Base-by-base conservation (phyloP, 2,113 vertebrate genomes). In the Muntiacus reevesi region DNA sequence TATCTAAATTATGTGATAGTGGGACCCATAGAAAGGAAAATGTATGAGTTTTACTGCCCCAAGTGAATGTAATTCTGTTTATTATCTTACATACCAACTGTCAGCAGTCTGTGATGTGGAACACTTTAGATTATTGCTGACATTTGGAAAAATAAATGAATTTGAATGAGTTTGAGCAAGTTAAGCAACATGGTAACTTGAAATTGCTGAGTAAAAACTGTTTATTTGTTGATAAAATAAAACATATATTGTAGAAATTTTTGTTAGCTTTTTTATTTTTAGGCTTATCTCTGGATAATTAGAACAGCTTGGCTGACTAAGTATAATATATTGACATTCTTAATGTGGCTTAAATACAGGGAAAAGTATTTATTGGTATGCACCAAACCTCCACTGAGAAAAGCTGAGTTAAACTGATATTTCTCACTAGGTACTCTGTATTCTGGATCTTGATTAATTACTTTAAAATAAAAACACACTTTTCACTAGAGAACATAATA, bases 81-180 rank as follows among this genome's bases (percentile, higher is more conserved):
- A 97, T 97, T 95, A 50, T 81, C 52, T 90, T 95, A 89, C 12
- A 30, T 81, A 43, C 30, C 67, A 96, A 91, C 88, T 97, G 88
- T 83, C 84, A 85, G n/a, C 28, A 87, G 10, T 12, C 54, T 96
- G 40, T 94, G 88, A 95, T 88, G 43, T 85, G 59, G 47, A 93
- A 94, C 54, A 76, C 27, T 92, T 95, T 95, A 97, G 21, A 97
- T 92, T 95, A 94, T 92, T 95, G 52, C 74, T 97, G 59, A 94
- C 64, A 94, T 98, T 97, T 97, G 64, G 19, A 95, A 97, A 97
- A 96, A 57, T 94, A 94, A 94, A 55, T 82, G 19, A 27, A 95
- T 92, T 96, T 95, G 47, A 84, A 93, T 62, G 71, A 95, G 89
- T 17, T 60, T 87, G 33, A 95, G 97, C 28, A 81, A 95, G 54